Percentiles rank a stretch among this genome's conserved stretches.
These are phyloP conservation scores for Vanessa cardui DNA, from an alignment of 2,888 invertebrate species.

Conservation along the genomic window DNA sequence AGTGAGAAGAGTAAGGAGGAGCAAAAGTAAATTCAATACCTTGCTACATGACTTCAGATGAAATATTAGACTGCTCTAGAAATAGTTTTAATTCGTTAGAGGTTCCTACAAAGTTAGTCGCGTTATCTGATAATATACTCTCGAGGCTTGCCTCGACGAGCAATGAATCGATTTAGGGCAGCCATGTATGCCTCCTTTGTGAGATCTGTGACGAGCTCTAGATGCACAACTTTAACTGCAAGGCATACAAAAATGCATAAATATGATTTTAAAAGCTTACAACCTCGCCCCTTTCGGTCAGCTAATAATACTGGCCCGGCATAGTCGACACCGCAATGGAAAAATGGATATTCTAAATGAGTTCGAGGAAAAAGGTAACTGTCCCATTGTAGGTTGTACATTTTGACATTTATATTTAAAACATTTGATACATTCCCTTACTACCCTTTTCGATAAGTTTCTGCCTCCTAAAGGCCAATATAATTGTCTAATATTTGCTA, in stretches of 20 bases:
- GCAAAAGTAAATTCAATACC: slow-evolving; percentile 35
- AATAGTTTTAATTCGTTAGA: slow-evolving; percentile 15
- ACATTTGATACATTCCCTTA: slow-evolving; percentile 16
- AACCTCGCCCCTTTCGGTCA: too few relatives aligned
- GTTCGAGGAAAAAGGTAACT: too few relatives aligned
- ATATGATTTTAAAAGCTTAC: too few relatives aligned
- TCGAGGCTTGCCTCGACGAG: slow-evolving; percentile 28
- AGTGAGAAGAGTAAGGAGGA: slow-evolving; percentile 35
- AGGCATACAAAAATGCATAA: too few relatives aligned
- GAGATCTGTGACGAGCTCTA: slow-evolving; percentile 32
- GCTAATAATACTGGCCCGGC: too few relatives aligned
- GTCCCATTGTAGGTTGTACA: too few relatives aligned
- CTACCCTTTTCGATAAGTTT: background rate
- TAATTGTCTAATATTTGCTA: slow-evolving; percentile 34
- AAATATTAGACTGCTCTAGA: too few relatives aligned
- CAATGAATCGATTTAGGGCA: slow-evolving; percentile 28
- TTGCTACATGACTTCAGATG: background rate
- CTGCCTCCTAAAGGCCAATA: slow-evolving; percentile 41
- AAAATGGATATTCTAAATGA: too few relatives aligned
- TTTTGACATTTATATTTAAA: background rate
- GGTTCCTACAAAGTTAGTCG: slow-evolving; percentile 20
- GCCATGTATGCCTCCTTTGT: slow-evolving; percentile 22
- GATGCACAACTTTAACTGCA: slow-evolving; percentile 7
- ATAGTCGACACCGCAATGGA: too few relatives aligned
- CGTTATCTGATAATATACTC: slow-evolving; percentile 28